These are phyloP conservation scores for Caenorhabditis sulstoni DNA, from an alignment of 2,888 invertebrate species.

Conservation along the genomic window DNA sequence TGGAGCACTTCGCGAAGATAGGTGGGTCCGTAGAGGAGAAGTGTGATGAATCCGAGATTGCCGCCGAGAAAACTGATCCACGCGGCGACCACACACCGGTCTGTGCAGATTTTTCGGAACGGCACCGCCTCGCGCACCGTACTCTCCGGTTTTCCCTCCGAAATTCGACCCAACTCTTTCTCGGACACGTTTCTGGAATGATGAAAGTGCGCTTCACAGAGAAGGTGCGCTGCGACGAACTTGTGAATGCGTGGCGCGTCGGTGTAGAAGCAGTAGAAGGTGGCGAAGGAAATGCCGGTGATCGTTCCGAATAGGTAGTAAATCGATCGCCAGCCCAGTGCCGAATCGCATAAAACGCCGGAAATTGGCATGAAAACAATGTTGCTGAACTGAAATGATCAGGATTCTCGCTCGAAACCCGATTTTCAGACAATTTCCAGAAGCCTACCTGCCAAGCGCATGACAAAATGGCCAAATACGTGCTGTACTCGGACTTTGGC, in stretches of 20 bases:
- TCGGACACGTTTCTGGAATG: conserved; percentile 47
- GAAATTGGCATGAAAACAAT: conserved; percentile 59
- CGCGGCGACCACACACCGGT: conserved; percentile 32
- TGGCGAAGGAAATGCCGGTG: conserved; percentile 41
- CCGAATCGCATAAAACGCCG: conserved; percentile 46
- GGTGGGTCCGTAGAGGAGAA: conserved; percentile 68
- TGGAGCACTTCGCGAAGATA: conserved; percentile 63
- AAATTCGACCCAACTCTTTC: conserved; percentile 30
- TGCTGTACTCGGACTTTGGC: conserved; percentile 36
- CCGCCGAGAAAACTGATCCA: conserved; percentile 63
- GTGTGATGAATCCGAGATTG: conserved; percentile 66
- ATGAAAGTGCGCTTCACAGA: neutral
- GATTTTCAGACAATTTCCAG: neutral
- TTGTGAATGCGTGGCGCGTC: conserved; percentile 47
- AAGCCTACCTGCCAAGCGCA: conserved; percentile 42
- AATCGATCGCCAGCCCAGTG: conserved; percentile 52
- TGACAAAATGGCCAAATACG: conserved; percentile 44
- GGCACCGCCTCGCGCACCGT: conserved; percentile 47
- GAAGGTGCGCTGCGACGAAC: too few relatives aligned
- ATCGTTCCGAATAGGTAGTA: conserved; percentile 44
- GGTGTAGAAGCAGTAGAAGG: conserved; percentile 49
- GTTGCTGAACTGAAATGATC: conserved; percentile 26
- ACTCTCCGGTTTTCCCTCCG: conserved; percentile 24
- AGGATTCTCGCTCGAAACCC: neutral
- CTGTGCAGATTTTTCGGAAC: conserved; percentile 52